These are phyloP conservation scores for Neocrepidodera transversa DNA, from an alignment of 2,888 invertebrate genomes.

Conservation along the genomic window DNA sequence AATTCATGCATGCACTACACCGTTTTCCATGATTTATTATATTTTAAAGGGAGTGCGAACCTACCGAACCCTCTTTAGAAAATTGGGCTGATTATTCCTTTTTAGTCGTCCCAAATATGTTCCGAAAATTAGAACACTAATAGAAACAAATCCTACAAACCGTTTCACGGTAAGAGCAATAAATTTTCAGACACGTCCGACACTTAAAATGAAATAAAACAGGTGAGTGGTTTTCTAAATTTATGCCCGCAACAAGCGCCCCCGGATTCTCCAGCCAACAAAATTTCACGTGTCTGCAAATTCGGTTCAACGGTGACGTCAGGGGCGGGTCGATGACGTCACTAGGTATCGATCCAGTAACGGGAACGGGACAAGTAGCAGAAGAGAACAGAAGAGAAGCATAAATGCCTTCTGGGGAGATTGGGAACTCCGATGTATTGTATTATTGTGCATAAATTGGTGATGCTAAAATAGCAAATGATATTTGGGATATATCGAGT, in stretches of 20 bases:
- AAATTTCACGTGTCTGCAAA: constrained; percentile 28
- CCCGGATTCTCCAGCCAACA: constrained; percentile 14
- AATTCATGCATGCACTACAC: no score
- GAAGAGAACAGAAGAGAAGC: constrained; percentile 16
- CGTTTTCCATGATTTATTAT: background rate
- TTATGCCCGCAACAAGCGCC: constrained; percentile 21
- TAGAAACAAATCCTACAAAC: constrained; percentile 15
- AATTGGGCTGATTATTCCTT: background rate
- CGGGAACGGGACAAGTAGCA: no score
- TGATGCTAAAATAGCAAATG: constrained; percentile 25
- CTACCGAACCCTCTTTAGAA: background rate
- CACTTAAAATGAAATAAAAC: constrained; percentile 28
- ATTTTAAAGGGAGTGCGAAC: background rate
- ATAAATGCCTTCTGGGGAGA: constrained; percentile 21
- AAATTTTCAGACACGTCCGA: constrained; percentile 22
- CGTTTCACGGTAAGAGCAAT: constrained; percentile 15
- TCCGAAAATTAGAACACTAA: constrained; percentile 16
- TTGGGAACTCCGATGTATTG: constrained; percentile 23
- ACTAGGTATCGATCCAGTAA: constrained; percentile 38
- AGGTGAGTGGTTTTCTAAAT: constrained; percentile 26
- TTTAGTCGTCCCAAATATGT: background rate
- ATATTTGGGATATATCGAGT: constrained; percentile 16
- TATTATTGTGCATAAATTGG: constrained; percentile 24
- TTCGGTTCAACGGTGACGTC: constrained; percentile 40
- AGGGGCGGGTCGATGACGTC: constrained; percentile 44